These are phyloP conservation scores for Diaprepes abbreviatus DNA, from an alignment of 2,888 invertebrate genomes.

Conservation along the genomic window DNA sequence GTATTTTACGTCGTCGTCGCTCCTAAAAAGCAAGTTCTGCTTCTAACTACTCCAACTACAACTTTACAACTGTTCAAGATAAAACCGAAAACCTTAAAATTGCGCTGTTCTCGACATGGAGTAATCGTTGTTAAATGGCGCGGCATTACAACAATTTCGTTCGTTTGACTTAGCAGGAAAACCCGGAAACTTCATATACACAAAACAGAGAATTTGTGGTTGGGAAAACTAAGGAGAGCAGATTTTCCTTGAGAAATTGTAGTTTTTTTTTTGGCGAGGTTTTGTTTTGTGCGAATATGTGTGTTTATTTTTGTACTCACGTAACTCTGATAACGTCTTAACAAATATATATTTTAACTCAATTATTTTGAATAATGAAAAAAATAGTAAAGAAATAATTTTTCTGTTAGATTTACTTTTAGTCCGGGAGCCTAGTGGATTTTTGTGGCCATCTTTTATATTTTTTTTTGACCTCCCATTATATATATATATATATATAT, in stretches of 20 bases:
- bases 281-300: too few relatives aligned
- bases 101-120: conserved; percentile 46
- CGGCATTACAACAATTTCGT: conserved; percentile 45
- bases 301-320: too few relatives aligned
- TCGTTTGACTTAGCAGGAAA: conserved; percentile 42
- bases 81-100: conserved; percentile 42
- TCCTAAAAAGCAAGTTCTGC: neutral
- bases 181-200: conserved; percentile 47
- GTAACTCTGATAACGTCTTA: too few relatives aligned
- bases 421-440: too few relatives aligned
- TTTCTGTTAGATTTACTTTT: too few relatives aligned
- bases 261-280: neutral
- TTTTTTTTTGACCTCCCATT: too few relatives aligned
- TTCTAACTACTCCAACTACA: neutral
- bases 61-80: conserved; percentile 28
- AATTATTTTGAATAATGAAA: too few relatives aligned
- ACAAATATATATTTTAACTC: too few relatives aligned
- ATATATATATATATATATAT: too few relatives aligned
- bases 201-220: conserved; percentile 47
- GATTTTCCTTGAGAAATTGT: neutral
- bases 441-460: too few relatives aligned
- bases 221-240: neutral
- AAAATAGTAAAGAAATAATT: too few relatives aligned
- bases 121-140: conserved; percentile 47
- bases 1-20: too few relatives aligned